Conservation (phyloP, 2,797 vertebrate genomes). For the Halcyon badia region DNA sequence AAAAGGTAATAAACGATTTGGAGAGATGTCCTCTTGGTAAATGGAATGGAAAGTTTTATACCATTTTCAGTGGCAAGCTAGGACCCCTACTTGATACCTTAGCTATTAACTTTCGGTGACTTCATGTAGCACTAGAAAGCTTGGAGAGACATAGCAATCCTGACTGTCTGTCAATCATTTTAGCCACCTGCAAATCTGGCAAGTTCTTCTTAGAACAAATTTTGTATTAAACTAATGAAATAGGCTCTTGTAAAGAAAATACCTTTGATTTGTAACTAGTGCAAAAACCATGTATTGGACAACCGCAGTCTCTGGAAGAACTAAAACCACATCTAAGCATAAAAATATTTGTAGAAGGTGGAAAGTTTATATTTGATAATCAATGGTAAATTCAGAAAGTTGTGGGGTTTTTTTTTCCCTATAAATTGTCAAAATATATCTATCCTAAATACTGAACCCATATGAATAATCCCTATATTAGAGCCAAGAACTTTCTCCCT, state of each 20-base stretch:
- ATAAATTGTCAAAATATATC: background rate
- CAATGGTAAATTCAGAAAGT: background rate
- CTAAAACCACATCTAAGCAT: background rate
- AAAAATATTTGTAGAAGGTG: background rate
- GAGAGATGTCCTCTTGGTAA: background rate
- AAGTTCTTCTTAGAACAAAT: background rate
- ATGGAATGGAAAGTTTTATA: background rate
- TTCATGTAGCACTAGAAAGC: background rate
- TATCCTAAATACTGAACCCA: background rate
- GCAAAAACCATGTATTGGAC: background rate
- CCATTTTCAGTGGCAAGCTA: background rate
- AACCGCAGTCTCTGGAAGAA: background rate
- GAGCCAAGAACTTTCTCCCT: background rate
- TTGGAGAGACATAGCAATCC: background rate
- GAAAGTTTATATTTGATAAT: background rate
- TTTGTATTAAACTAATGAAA: background rate
- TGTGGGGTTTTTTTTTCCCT: background rate
- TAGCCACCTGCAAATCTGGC: background rate
- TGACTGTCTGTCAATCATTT: background rate
- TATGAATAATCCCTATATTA: background rate
- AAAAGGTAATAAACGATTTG: background rate
- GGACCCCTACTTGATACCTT: background rate
- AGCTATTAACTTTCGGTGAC: background rate
- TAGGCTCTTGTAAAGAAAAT: background rate
- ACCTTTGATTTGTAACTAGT: background rate